Base-by-base conservation (phyloP, 2,113 vertebrate genomes). In the Serinus canaria region DNA sequence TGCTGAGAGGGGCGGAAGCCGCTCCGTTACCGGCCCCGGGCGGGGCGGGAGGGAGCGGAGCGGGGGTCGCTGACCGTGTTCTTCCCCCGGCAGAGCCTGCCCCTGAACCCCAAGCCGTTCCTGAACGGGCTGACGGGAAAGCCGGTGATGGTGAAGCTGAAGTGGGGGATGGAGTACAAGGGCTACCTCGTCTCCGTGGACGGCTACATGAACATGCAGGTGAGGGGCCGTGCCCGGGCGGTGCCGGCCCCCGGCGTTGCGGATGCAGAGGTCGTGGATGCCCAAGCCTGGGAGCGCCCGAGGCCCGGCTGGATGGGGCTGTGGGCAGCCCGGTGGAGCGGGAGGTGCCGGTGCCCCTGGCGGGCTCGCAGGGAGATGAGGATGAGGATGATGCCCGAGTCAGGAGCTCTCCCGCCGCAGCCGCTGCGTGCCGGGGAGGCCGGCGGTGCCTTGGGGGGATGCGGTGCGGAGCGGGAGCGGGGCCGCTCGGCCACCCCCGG, bases 191-290 rank as follows among this genome's bases (percentile, higher is more conserved):
- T 99, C 14, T 99, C 99, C 14, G 99, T 99, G 64, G 99, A 99
- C 31, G 99, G 99, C 50, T 99, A 99, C 97, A 99, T 99, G 99
- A 99, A 99, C 91, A 99, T 99, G 99, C 99, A 99, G 99, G 99
- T 99, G 95, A 96, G 97, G 30, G 47, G 62, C 10, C 25, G 23
- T 37, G 11, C 52, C 8, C 23, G 25, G 33, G 16, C 6, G 33
- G 23, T 6, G 41, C 52, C 2, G n/a, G 25, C 5, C 15, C 43
- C 17, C 33, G 30, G 31, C 15, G 20, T 2, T 37, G 50, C 1
- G 33, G 27, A 9, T 25, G 62, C 6, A 11, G 25, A 9, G 9
- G 6, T 1, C 22, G 13, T 3, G 49, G 49, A 1, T 35, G 31
- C 22, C 6, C 50, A 16, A 44, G 22, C 21, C 67, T 18, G 58